Percentiles rank a stretch among this genome's conserved stretches.
Evolutionary conservation across 2,113 vertebrate species (phyloP).

Genomic region (Bettongia penicillata): DNA sequence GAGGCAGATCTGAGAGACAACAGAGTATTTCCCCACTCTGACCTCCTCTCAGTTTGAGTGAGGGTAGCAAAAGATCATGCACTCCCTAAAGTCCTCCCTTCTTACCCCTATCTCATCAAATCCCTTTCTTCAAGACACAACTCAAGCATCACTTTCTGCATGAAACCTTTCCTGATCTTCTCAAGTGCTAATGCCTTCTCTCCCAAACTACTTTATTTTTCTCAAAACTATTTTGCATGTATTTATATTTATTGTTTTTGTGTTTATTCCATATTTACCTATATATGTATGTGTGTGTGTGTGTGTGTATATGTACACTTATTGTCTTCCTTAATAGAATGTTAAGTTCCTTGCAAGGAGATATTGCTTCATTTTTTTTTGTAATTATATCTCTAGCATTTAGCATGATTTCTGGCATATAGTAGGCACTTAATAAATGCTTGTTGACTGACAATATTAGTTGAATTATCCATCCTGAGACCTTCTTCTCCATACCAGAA

Average conservation of each 20-base stretch:
- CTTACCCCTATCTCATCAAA: background rate
- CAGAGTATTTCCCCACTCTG: background rate
- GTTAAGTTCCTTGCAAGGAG: background rate
- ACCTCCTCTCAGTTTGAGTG: background rate
- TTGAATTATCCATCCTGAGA: background rate
- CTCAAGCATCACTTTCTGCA: background rate
- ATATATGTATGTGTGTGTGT: no score
- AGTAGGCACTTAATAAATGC: background rate
- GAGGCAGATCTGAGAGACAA: background rate
- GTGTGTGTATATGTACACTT: background rate
- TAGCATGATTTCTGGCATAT: background rate
- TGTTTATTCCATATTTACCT: background rate
- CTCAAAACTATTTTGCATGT: background rate
- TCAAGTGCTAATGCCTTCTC: background rate
- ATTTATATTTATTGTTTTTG: background rate
- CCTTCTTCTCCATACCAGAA: background rate
- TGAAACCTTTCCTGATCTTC: background rate
- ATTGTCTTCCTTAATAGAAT: background rate
- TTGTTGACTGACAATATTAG: background rate
- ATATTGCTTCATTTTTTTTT: background rate
- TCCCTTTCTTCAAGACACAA: background rate
- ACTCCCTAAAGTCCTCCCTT: background rate
- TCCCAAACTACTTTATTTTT: background rate
- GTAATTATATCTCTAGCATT: background rate
- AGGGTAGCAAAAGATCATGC: background rate